Evolutionary conservation across 2,797 vertebrate genomes (phyloP), one percentile per base, ranked within the genome.

Genomic region (Eutrigla gurnardus): DNA sequence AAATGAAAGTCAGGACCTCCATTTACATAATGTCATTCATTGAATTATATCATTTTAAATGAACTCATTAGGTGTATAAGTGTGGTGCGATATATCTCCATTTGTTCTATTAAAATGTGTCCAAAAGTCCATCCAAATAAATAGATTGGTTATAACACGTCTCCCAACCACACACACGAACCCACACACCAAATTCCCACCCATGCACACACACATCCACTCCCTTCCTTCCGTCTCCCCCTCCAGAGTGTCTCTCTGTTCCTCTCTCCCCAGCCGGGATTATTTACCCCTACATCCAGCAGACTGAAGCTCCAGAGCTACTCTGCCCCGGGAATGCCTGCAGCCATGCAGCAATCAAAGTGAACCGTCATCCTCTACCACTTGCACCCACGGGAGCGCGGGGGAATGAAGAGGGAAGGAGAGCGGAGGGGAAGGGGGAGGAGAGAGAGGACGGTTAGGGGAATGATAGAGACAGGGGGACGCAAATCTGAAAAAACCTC

Each of bases 281-380:
- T 95, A 94, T 95, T 95, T 95, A 93, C 94, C 89, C 89, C 90
- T 89, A 91, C 78, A 91, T 92, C 86, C 83, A 89, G 89, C 88
- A 90, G 81, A 85, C 89, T 89, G 88, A 91, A 92, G 88, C 89
- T 85, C 82, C 77, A 72, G 77, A 85, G 84, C 82, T 84, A 80
- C 86, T 87, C 83, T 90, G 91, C 93, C 93, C 77, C 82, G 85
- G 92, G 92, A 94, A 91, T 32, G 94, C 93, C 94, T 86, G 89
- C 75, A 94, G 94, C 91, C 91, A 94, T 84, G 86, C 88, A 82
- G 89, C 93, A 94, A 95, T 95, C 93, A 94, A 94, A 95, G 94
- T 70, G 7, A 84, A 89, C 86, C 87, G 90, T 90, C 92, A 92
- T 92, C 84, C 86, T 88, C 87, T 89, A 89, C 88, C 90, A 92